Evolutionary conservation across 2,888 invertebrate species (phyloP).

Genomic region (Hetaerina titia): DNA sequence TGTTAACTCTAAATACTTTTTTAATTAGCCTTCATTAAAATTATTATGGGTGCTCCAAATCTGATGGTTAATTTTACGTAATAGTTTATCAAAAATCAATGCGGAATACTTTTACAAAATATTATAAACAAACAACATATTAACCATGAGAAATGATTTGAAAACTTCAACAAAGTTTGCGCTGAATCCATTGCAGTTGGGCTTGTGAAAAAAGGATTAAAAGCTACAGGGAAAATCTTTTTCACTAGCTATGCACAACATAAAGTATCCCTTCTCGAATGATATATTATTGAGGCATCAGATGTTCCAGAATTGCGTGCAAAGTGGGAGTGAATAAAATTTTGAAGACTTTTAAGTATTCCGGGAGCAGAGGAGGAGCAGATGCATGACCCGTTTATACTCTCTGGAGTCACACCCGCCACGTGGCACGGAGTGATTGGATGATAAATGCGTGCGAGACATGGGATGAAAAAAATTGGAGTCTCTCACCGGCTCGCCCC

Average conservation of each 20-base stretch:
- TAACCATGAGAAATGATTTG: too few relatives aligned
- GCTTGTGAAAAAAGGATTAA: background rate
- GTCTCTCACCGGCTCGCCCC: background rate
- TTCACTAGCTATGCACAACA: background rate
- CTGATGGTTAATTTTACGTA: too few relatives aligned
- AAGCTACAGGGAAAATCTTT: background rate
- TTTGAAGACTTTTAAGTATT: background rate
- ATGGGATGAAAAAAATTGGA: background rate
- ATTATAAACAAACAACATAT: too few relatives aligned
- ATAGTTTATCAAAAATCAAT: too few relatives aligned
- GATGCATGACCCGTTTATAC: slow-evolving; percentile 56
- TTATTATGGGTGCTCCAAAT: too few relatives aligned
- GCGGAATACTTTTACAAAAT: too few relatives aligned
- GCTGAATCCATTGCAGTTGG: background rate
- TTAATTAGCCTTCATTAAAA: too few relatives aligned
- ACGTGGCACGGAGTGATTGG: slow-evolving; percentile 50
- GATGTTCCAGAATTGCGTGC: slow-evolving; percentile 34
- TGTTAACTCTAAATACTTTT: too few relatives aligned
- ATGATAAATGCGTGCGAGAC: slow-evolving; percentile 46
- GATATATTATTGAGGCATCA: slow-evolving; percentile 43
- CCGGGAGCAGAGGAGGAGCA: background rate
- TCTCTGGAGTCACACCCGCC: slow-evolving; percentile 29
- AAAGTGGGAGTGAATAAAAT: slow-evolving; percentile 28
- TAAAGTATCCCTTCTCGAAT: background rate
- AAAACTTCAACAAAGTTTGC: background rate